Evolutionary conservation across 2,113 vertebrate genomes (phyloP).

Genomic region (Aptenodytes patagonicus): DNA sequence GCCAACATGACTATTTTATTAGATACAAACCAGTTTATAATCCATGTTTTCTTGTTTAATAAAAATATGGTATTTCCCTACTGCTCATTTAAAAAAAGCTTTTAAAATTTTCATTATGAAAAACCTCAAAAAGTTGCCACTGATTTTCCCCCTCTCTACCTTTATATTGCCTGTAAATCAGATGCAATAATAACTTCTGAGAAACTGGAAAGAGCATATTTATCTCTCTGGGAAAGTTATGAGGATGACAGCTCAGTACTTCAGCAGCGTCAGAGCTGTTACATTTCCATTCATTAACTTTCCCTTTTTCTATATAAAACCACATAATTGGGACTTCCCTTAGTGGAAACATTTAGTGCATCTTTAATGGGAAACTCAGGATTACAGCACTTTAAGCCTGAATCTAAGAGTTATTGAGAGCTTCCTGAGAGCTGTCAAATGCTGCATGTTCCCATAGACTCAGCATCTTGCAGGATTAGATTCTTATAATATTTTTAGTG

Average conservation of each 20-base stretch:
- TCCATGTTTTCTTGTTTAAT: not conserved
- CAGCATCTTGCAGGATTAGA: conserved; percentile 36
- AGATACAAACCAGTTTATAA: not conserved
- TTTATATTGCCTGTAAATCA: conserved; percentile 44
- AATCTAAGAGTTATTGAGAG: conserved; percentile 31
- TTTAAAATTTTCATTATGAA: conserved; percentile 5
- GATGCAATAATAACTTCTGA: conserved; percentile 36
- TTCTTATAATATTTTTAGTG: not conserved
- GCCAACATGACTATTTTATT: not conserved
- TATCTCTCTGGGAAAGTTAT: conserved; percentile 50
- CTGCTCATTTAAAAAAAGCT: not conserved
- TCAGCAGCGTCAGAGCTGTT: conserved; percentile 18
- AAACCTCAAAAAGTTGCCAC: not conserved
- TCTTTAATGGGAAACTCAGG: conserved; percentile 28
- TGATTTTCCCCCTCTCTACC: not conserved
- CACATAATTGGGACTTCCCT: conserved; percentile 56
- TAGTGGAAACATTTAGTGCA: conserved; percentile 49
- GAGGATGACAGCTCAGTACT: conserved; percentile 39
- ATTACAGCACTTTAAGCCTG: conserved; percentile 28
- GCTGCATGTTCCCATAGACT: not conserved
- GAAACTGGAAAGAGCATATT: conserved; percentile 36
- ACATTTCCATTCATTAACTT: conserved; percentile 59
- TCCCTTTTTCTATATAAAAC: conserved; percentile 51
- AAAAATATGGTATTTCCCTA: not conserved
- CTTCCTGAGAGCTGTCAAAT: conserved; percentile 46